Base-by-base conservation (phyloP, 2,888 invertebrate species). In the Pseudeuparius sepicola region DNA sequence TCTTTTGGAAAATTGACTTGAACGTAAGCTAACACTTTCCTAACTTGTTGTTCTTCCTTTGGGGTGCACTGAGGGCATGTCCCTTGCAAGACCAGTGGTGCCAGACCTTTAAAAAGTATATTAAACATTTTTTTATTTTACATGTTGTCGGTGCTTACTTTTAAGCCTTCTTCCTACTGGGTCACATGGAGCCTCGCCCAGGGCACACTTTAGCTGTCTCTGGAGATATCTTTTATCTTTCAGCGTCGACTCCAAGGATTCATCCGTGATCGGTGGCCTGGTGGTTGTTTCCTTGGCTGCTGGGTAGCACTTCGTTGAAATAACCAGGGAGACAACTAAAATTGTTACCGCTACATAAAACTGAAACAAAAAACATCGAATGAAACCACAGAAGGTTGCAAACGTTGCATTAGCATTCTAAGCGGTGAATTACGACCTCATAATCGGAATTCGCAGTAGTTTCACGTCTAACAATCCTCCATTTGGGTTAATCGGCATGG, bases 1-100 rank as follows among this genome's bases (percentile, higher is more conserved):
- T 83, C 82, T 50, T 77, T 77, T 4, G 84, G 84, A 54, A 72
- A 82, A 59, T 78, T 74, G 48, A 77, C 66, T 54, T 83, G 82
- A 34, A 83, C 76, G 60, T 79, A 78, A 11, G 77, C 71, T 7
- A 83, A 66, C 16, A 83, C 82, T 55, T 75, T 74, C 55, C 80
- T 77, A 48, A 83, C 80, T 63, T 83, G 82, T 46, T 71, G 69
- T 31, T 71, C 73, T 56, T 82, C 81, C 51, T 73, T 70, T 3
- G 75, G 71, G 3, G 68, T 64, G 53, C 82, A 82, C 48, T 80
- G 78, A 1, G 78, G 78, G 51, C 83, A 83, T 12, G 78, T 69
- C 13, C 80, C 82, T 40, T 80, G 70, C 7, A 84, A 64, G 4
- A 84, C 80, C 41, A 81, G 60, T 1, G 84, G 83, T 4, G 81